These are phyloP conservation scores for Odobenus rosmarus DNA, from an alignment of 2,113 vertebrate species.

Conservation along the genomic window DNA sequence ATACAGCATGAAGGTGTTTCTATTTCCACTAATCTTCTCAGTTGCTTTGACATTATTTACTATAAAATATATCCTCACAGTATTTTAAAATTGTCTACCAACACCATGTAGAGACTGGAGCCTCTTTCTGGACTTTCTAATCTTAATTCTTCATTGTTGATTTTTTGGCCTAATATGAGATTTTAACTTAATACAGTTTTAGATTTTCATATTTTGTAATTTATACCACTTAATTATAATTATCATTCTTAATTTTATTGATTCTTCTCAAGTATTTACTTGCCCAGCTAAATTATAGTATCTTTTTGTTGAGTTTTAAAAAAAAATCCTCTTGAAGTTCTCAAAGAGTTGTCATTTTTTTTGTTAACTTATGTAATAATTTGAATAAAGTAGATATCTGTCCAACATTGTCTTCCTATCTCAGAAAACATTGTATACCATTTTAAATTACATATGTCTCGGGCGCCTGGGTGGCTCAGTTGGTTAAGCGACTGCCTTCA, in stretches of 20 bases:
- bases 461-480: no score
- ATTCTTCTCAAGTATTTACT: not conserved
- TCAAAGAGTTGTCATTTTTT: not conserved
- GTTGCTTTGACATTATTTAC: constrained; percentile 17
- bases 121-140: not conserved
- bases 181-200: constrained; percentile 5
- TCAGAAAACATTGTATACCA: not conserved
- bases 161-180: not conserved
- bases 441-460: not conserved
- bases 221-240: not conserved
- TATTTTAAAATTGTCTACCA: constrained; percentile 48
- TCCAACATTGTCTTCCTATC: not conserved
- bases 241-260: not conserved
- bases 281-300: not conserved
- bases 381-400: not conserved
- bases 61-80: not conserved
- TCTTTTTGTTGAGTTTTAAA: not conserved
- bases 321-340: not conserved
- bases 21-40: not conserved
- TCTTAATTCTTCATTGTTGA: constrained; percentile 15
- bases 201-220: constrained; percentile 39
- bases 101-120: not conserved
- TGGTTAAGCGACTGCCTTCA: no score
- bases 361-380: constrained; percentile 11
- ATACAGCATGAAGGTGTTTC: not conserved